Evolutionary conservation across 1,140 invertebrate species (phyloP), one percentile per base, ranked within the genome.

Genomic region (Mamestra configurata): DNA sequence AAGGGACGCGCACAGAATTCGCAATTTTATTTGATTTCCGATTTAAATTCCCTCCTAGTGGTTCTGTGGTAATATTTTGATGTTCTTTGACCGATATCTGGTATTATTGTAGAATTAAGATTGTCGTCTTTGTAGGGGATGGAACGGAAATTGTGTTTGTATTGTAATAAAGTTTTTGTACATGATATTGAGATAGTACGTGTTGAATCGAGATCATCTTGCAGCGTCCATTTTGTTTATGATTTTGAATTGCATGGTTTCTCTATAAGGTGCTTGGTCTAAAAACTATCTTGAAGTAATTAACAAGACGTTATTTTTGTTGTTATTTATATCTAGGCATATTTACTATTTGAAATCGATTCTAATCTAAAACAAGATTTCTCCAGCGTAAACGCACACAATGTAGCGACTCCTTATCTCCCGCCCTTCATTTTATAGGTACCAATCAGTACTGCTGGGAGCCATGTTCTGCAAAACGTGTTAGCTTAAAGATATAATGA

Each of bases 21-120:
- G 55, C 82, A 86, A 87, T 90, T 83, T 84, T 84, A 82, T 87
- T 88, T 88, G 82, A 81, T 79, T 81, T 81, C 77, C 80, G 82
- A 82, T 84, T 83, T 86, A 82, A 68, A 77, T 80, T 80, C 78
- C 49, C 49, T 66, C 35, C 35, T 18, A 20, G 37, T 31, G 35
- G 13, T 75, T 70, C 49, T 59, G 53, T 20, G 4, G 61, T 66
- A 66, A 66, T 66, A 73, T 73, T 75, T 79, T 53, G 55, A 66
- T 73, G 31, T 37, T 61, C 49, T 66, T 51, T 79, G 57, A 40
- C 57, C 57, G 40, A 57, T 35, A 73, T 37, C 51, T 40, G 10
- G 40, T 64, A 61, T 57, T 43, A 46, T 57, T 59, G 57, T 64
- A 11, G 59, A 10, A 40, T 66, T 66, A 40, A 66, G 35, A 66